These are phyloP conservation scores for Aythya fuligula DNA, from an alignment of 2,797 vertebrate species.

Conservation along the genomic window DNA sequence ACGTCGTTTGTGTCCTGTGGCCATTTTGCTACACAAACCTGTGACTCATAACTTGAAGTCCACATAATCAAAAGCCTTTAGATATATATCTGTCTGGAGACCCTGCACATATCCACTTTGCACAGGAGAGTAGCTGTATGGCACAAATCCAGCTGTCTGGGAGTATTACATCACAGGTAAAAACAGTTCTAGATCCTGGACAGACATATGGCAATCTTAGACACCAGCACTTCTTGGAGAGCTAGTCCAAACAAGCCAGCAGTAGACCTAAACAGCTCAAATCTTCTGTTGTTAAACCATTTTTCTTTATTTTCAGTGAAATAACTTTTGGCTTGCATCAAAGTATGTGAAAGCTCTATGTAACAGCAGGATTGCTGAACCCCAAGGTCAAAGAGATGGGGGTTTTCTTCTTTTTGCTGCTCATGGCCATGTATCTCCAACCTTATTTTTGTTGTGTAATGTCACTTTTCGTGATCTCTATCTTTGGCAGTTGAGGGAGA, in stretches of 20 bases:
- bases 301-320: background rate
- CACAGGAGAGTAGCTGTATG: background rate
- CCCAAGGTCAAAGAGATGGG: background rate
- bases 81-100: background rate
- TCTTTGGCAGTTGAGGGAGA: background rate
- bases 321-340: background rate
- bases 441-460: background rate
- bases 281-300: background rate
- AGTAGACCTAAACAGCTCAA: background rate
- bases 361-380: background rate
- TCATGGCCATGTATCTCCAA: background rate
- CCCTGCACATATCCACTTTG: background rate
- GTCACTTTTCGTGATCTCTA: background rate
- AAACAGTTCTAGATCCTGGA: background rate
- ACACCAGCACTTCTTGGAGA: background rate
- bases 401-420: background rate
- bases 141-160: background rate
- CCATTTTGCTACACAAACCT: too few relatives aligned
- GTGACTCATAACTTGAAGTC: too few relatives aligned
- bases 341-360: background rate
- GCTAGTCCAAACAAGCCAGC: background rate
- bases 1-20: rapidly evolving
- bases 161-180: background rate
- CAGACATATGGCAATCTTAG: background rate
- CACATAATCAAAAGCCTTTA: background rate